These are phyloP conservation scores for Carollia perspicillata DNA, from an alignment of 2,113 vertebrate genomes.

Conservation along the genomic window DNA sequence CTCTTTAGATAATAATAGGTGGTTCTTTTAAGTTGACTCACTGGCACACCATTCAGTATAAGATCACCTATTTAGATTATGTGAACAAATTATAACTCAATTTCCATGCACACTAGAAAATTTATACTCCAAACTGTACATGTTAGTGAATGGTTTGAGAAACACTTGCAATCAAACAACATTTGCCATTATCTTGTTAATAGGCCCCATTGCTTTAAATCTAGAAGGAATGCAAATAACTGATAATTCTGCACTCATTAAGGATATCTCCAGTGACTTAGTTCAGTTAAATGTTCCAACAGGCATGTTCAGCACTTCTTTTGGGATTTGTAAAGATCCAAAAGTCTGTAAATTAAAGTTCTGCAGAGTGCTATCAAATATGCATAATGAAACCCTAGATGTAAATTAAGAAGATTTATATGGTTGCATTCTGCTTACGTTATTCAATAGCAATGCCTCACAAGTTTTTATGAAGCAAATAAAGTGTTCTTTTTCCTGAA, in stretches of 20 bases:
- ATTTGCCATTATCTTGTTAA: conserved; percentile 85
- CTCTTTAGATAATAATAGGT: neutral
- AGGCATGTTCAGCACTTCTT: conserved; percentile 83
- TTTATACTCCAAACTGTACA: conserved; percentile 73
- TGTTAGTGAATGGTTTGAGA: conserved; percentile 77
- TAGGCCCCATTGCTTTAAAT: conserved; percentile 84
- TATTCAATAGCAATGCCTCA: conserved; percentile 84
- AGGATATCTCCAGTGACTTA: conserved; percentile 81
- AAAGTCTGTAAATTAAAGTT: conserved; percentile 86
- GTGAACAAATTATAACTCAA: conserved; percentile 72
- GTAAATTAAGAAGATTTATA: conserved; percentile 88
- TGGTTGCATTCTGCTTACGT: conserved; percentile 80
- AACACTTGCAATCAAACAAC: conserved; percentile 79
- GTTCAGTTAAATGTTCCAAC: conserved; percentile 84
- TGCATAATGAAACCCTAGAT: conserved; percentile 85
- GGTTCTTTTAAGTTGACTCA: conserved; percentile 55
- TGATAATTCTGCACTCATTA: conserved; percentile 86
- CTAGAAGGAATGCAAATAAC: conserved; percentile 86
- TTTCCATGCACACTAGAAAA: conserved; percentile 72
- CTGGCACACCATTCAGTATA: conserved; percentile 41
- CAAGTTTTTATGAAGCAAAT: conserved; percentile 86
- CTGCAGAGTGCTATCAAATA: conserved; percentile 84
- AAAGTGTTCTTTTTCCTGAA: conserved; percentile 81
- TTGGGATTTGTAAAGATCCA: conserved; percentile 84
- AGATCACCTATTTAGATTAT: conserved; percentile 69